Evolutionary conservation across 2,797 vertebrate species (phyloP).

Genomic region (Lacerta bilineata): DNA sequence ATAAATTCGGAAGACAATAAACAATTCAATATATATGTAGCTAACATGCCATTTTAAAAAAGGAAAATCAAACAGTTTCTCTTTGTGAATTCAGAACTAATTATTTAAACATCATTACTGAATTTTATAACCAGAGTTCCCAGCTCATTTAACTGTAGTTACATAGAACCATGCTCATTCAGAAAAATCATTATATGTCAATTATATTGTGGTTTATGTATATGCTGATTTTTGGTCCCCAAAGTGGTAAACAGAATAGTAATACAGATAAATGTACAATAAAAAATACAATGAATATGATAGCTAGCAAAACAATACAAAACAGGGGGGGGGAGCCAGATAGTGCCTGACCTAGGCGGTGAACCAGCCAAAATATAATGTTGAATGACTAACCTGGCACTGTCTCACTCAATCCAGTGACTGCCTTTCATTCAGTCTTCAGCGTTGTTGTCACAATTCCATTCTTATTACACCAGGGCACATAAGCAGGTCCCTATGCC

Average conservation of each 20-base stretch:
- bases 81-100: background rate
- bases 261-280: no score
- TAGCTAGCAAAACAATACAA: no score
- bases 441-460: background rate
- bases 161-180: background rate
- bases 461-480: background rate
- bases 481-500: background rate
- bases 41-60: background rate
- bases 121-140: background rate
- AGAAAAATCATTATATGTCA: constrained; percentile 14
- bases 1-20: background rate
- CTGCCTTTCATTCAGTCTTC: background rate
- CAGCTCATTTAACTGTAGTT: background rate
- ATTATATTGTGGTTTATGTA: no score
- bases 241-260: no score
- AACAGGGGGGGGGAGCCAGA: no score
- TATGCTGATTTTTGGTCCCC: no score
- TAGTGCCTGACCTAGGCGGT: background rate
- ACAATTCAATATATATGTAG: background rate
- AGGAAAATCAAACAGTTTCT: background rate
- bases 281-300: no score
- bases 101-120: constrained; percentile 10
- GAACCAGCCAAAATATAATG: background rate
- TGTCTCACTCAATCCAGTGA: background rate
- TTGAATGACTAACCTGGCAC: background rate